A percentile compares a stretch with the other conserved stretches of the same genome.
Evolutionary conservation across 2,888 invertebrate genomes (phyloP).

Genomic region (Hoplodrina blanda): DNA sequence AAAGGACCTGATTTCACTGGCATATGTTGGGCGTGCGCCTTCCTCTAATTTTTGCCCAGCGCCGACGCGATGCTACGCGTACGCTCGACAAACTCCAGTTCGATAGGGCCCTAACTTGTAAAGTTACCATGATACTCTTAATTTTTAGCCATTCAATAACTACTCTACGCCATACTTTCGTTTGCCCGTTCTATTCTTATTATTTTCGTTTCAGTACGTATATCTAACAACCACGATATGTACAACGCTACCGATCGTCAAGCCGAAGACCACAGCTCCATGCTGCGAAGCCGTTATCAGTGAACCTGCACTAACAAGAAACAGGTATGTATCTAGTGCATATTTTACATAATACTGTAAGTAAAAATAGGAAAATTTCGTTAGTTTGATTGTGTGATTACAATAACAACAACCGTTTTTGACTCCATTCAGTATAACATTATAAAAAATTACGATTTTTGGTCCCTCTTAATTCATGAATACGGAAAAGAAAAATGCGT

Average conservation of each 20-base stretch:
- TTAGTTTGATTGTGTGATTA: too few species aligned
- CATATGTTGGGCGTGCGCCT: too few species aligned
- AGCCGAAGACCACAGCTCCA: conserved; percentile 74
- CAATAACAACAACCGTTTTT: too few species aligned
- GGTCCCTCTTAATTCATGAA: too few species aligned
- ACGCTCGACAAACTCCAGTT: too few species aligned
- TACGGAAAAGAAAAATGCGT: too few species aligned
- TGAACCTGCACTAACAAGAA: conserved; percentile 78
- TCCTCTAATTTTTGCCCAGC: too few species aligned
- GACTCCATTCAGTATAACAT: too few species aligned
- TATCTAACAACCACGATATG: conserved; percentile 85
- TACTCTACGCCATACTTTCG: not conserved
- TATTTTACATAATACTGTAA: not conserved
- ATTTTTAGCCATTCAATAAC: not conserved
- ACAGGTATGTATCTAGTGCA: conserved; percentile 72
- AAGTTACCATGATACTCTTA: not conserved
- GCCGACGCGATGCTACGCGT: too few species aligned
- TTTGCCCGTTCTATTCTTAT: not conserved
- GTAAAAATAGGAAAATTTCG: not conserved
- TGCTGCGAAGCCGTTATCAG: conserved; percentile 82
- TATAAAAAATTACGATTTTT: too few species aligned
- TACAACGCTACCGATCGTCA: conserved; percentile 84
- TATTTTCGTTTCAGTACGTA: conserved; percentile 76
- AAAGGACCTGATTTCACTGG: too few species aligned
- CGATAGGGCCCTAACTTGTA: too few species aligned